Evolutionary conservation across 2,888 invertebrate genomes (phyloP).

Genomic region (Lathronympha strigana): DNA sequence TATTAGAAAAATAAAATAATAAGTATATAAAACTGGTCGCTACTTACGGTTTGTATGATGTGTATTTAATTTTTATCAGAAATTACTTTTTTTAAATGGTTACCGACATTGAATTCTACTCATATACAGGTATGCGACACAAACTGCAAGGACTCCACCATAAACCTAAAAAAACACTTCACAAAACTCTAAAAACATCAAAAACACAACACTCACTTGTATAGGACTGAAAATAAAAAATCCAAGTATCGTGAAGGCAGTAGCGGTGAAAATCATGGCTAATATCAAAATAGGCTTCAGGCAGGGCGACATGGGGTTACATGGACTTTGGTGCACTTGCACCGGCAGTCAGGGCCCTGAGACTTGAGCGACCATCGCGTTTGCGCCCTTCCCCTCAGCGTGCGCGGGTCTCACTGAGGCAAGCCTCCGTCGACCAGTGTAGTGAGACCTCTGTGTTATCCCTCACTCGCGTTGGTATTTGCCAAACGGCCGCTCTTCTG

Average conservation of each 20-base stretch:
- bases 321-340: constrained; percentile 17
- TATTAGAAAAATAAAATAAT: too few species aligned
- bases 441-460: constrained; percentile 10
- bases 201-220: constrained; percentile 32
- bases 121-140: neutral
- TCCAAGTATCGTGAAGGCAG: constrained; percentile 60
- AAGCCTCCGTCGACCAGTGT: neutral
- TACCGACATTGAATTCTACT: too few species aligned
- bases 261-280: constrained; percentile 64
- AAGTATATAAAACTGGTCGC: neutral
- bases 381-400: constrained; percentile 8
- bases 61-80: too few species aligned
- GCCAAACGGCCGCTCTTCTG: constrained; percentile 19
- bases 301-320: constrained; percentile 54
- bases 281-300: constrained; percentile 54
- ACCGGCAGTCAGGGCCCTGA: constrained; percentile 10
- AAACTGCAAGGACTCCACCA: neutral
- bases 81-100: too few species aligned
- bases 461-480: constrained; percentile 7
- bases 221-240: constrained; percentile 55
- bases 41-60: neutral
- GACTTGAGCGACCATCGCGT: neutral
- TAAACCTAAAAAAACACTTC: neutral
- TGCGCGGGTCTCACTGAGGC: constrained; percentile 17
- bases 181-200: constrained; percentile 15